These are phyloP conservation scores for Scelioninae gen. 1 DNA, from an alignment of 2,888 invertebrate species.

Conservation along the genomic window DNA sequence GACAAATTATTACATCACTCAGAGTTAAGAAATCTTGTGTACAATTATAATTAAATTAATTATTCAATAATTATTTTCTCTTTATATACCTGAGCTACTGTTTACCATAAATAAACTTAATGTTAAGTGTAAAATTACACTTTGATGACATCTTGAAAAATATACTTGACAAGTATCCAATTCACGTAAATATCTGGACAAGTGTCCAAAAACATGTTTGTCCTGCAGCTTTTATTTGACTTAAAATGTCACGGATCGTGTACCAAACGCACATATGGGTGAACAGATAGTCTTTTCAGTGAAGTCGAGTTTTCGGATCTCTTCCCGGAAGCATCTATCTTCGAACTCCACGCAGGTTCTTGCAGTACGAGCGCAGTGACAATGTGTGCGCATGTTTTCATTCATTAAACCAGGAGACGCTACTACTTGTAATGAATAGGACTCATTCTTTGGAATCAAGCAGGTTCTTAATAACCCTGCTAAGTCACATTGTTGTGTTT, in stretches of 20 bases:
- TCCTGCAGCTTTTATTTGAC: conserved; percentile 68
- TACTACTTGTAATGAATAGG: conserved; percentile 27
- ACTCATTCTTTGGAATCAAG: conserved; percentile 28
- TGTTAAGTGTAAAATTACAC: too few species aligned
- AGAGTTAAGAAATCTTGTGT: not conserved
- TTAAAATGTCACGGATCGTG: conserved; percentile 77
- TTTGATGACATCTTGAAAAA: too few species aligned
- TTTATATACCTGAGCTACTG: not conserved
- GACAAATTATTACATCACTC: conserved; percentile 34
- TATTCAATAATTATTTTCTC: conserved; percentile 6
- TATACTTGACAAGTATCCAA: too few species aligned
- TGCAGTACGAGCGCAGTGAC: conserved; percentile 55
- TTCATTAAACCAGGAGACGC: conserved; percentile 46
- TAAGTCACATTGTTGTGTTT: conserved; percentile 22
- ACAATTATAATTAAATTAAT: conserved; percentile 28
- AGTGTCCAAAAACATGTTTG: conserved; percentile 46
- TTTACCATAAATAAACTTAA: conserved; percentile 11
- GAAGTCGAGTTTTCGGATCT: conserved; percentile 67
- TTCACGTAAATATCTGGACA: too few species aligned
- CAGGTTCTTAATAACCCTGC: conserved; percentile 25
- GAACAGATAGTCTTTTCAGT: conserved; percentile 74
- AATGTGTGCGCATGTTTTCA: conserved; percentile 50
- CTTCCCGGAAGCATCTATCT: conserved; percentile 80
- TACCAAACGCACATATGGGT: conserved; percentile 78
- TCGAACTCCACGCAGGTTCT: conserved; percentile 64